Conservation (phyloP, 1,140 invertebrate genomes). For the Parapsyche elsis region DNA sequence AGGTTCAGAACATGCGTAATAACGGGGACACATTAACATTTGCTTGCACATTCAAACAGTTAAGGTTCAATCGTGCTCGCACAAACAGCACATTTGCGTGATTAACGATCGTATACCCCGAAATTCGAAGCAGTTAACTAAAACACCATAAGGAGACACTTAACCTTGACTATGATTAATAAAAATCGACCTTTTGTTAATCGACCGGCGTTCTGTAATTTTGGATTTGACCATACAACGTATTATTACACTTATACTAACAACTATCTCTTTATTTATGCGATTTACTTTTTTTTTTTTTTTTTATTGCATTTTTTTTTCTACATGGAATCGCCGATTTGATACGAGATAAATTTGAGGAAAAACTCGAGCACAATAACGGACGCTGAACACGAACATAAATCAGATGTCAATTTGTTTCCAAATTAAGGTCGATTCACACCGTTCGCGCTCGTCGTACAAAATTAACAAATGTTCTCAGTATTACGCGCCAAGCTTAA, state of each 20-base stretch:
- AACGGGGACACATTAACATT: slow-evolving; percentile 7
- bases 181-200: slow-evolving; percentile 16
- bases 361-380: neutral
- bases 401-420: slow-evolving; percentile 12
- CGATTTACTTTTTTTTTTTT: slow-evolving; percentile 2
- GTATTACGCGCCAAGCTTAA: neutral
- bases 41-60: neutral
- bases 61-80: neutral
- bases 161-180: slow-evolving; percentile 9
- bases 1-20: slow-evolving; percentile 3
- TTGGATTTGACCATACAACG: neutral
- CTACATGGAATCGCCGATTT: neutral
- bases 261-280: neutral
- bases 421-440: slow-evolving; percentile 9
- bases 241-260: neutral
- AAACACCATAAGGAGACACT: slow-evolving; percentile 5
- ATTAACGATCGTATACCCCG: no score
- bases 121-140: neutral
- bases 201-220: neutral
- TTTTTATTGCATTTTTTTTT: neutral
- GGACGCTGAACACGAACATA: neutral
- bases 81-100: no score
- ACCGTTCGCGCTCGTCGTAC: neutral
- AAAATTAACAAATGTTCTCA: neutral
- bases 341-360: neutral